These are phyloP conservation scores for Eupithecia pulchellata DNA, from an alignment of 2,888 invertebrate genomes.

Conservation along the genomic window DNA sequence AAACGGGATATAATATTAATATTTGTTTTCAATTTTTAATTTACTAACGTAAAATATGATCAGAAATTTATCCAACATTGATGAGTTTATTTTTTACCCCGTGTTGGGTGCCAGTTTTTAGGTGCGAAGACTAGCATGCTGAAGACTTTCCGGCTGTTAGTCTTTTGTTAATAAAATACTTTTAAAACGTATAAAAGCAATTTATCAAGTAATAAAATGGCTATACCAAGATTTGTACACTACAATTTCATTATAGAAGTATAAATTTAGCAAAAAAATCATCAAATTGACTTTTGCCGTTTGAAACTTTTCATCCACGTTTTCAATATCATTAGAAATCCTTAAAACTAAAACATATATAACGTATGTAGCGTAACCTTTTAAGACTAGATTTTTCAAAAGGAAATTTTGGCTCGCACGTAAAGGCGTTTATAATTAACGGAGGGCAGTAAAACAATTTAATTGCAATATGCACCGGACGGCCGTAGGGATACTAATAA, in stretches of 20 bases:
- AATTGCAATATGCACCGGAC: not conserved
- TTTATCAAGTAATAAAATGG: not conserved
- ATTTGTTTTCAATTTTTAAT: too few species aligned
- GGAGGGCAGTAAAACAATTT: not conserved
- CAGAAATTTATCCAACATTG: not conserved
- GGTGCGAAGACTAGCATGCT: not conserved
- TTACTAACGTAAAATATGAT: not conserved
- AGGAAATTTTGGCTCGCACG: too few species aligned
- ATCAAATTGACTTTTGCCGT: not conserved
- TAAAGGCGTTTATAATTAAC: too few species aligned
- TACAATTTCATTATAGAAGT: not conserved
- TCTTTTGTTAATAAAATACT: not conserved
- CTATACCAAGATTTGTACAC: not conserved
- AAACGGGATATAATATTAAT: not conserved
- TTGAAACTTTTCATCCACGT: not conserved
- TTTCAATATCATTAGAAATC: not conserved
- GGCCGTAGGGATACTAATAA: not conserved
- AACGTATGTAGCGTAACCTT: too few species aligned
- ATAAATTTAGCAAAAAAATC: not conserved
- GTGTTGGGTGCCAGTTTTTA: not conserved
- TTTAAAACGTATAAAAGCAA: not conserved
- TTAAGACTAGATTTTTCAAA: too few species aligned
- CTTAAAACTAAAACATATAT: not conserved
- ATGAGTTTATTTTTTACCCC: not conserved
- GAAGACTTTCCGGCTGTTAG: not conserved